Evolutionary conservation across 2,888 invertebrate species (phyloP).

Genomic region (Scrobipalpa atriplicella): DNA sequence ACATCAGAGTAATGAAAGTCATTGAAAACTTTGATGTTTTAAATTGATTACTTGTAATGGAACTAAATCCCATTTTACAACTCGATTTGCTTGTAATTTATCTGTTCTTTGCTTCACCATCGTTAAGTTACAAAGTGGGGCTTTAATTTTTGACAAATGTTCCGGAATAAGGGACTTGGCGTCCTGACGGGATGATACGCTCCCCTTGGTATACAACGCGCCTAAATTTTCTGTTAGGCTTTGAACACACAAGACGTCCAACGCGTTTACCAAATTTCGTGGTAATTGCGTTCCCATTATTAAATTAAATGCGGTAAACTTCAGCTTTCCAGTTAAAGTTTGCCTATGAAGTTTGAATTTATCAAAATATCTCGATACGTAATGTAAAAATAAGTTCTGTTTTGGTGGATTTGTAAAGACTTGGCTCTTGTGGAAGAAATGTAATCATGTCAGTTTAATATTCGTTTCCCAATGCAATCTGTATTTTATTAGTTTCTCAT

Average conservation of each 20-base stretch:
- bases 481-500: not conserved
- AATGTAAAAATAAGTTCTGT: slow-evolving; percentile 61
- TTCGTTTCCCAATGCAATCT: slow-evolving; percentile 47
- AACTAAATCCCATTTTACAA: slow-evolving; percentile 10
- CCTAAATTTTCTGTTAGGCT: slow-evolving; percentile 26
- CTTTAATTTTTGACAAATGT: slow-evolving; percentile 59
- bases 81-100: slow-evolving; percentile 17
- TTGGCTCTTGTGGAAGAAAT: slow-evolving; percentile 61
- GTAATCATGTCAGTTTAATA: slow-evolving; percentile 56
- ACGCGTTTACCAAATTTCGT: not conserved
- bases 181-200: slow-evolving; percentile 48
- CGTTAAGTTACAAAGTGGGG: slow-evolving; percentile 26
- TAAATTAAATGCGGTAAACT: not conserved
- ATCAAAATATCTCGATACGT: slow-evolving; percentile 62
- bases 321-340: not conserved
- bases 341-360: slow-evolving; percentile 51
- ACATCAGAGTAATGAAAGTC: slow-evolving; percentile 37
- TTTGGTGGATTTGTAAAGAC: slow-evolving; percentile 68
- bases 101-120: slow-evolving; percentile 27
- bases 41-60: slow-evolving; percentile 2
- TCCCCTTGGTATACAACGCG: slow-evolving; percentile 44
- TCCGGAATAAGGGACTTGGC: slow-evolving; percentile 46
- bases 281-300: not conserved
- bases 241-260: not conserved
- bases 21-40: slow-evolving; percentile 35